Evolutionary conservation across 2,113 vertebrate species (phyloP).

Genomic region (Acanthisitta chloris): DNA sequence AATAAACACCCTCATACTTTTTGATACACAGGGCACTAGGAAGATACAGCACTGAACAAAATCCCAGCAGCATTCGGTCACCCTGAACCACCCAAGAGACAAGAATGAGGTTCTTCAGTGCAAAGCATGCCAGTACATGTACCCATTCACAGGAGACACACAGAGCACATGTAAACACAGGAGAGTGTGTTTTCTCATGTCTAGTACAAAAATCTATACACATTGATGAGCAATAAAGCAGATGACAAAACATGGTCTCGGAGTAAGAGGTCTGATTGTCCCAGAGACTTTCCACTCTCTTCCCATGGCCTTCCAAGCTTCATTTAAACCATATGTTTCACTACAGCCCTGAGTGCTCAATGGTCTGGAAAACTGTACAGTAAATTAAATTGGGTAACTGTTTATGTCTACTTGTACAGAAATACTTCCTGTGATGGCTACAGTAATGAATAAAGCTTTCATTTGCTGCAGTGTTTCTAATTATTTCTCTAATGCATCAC

Average conservation of each 20-base stretch:
- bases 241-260: background rate
- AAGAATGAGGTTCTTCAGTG: background rate
- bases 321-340: background rate
- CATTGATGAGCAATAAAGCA: background rate
- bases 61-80: background rate
- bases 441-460: background rate
- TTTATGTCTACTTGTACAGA: background rate
- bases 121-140: background rate
- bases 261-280: background rate
- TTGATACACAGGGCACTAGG: background rate
- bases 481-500: background rate
- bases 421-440: background rate
- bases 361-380: background rate
- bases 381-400: constrained; percentile 2
- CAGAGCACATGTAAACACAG: background rate
- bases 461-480: background rate
- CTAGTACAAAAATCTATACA: background rate
- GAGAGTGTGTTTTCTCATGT: background rate
- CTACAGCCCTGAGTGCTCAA: background rate
- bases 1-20: background rate
- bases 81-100: background rate
- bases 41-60: background rate
- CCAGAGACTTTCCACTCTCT: background rate
- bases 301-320: background rate
- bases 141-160: background rate